Evolutionary conservation across 2,797 vertebrate genomes (phyloP), one percentile per base, ranked within the genome.

Genomic region (Pachyuromys duprasi): DNA sequence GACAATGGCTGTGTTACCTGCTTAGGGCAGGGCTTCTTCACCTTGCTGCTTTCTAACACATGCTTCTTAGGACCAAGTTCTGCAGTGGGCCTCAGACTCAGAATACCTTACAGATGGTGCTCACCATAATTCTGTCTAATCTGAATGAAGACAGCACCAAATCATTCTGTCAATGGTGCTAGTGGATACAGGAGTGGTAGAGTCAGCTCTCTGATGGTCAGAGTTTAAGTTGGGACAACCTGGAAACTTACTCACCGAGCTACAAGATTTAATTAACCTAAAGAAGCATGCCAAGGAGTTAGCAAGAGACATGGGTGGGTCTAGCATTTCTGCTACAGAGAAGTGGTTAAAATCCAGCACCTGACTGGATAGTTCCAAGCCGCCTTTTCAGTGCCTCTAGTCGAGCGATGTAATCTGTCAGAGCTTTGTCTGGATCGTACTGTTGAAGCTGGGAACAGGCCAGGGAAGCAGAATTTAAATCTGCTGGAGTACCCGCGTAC

Each of bases 391-490:
- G 99, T 0, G 99, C 99, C 97, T 99, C 99, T 96, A 99, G 99
- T 20, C 99, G 99, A 57, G 98, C 98, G 98, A 99, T 99, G 95
- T 99, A 99, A 98, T 99, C 99, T 0, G 99, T 99, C 91, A 99
- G 98, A 31, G 99, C 99, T 94, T 99, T 98, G 94, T 99, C 99
- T 0, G 99, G 99, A 93, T 99, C 99, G 0, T 99, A 99, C 98
- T 98, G 99, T 98, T 99, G 99, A 96, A 99, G 99, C 86, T 99
- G 99, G 91, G 99, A 99, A 93, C 99, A 99, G 60, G 99, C 93
- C 70, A 99, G 98, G 20, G 98, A 98, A 8, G 98, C 98, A 0
- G 99, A 98, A 94, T 97, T 98, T 42, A 98, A 91, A 82, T 99
- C 99, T 3, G 97, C 97, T 0, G 98, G 96, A 95, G 97, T 5